Conservation (phyloP, 53 echinoderm and acorn worm species). For the Luidia sarsii region DNA sequence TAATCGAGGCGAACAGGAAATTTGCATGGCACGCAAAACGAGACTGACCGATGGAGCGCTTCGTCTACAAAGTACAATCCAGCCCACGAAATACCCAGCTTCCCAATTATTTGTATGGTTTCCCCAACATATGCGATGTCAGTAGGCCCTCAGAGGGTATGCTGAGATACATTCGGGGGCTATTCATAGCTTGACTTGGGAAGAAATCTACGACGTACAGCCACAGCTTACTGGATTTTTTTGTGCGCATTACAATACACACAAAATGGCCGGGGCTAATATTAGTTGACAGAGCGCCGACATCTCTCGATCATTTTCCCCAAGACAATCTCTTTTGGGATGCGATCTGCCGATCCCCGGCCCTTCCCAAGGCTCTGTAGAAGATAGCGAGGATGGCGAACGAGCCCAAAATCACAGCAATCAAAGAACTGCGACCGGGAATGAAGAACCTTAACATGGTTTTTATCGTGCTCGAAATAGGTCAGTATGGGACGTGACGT, state of each 20-base stretch:
- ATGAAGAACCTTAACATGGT: slow-evolving; percentile 88
- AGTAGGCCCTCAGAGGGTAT: slow-evolving; percentile 16
- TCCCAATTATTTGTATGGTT: not conserved
- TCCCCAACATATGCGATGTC: slow-evolving; percentile 9
- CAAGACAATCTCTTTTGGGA: slow-evolving; percentile 15
- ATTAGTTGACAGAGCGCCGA: not conserved
- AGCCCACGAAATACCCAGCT: not conserved
- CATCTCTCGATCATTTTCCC: slow-evolving; percentile 16
- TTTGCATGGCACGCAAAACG: too few relatives aligned
- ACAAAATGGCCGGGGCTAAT: slow-evolving; percentile 21
- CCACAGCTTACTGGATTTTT: not conserved
- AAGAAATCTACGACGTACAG: not conserved
- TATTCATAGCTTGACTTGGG: not conserved
- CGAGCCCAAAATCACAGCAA: slow-evolving; percentile 62
- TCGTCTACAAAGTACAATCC: too few relatives aligned
- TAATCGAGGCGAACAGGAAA: too few relatives aligned
- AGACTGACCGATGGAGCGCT: too few relatives aligned
- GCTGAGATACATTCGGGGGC: slow-evolving; percentile 20
- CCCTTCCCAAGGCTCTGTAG: slow-evolving; percentile 19
- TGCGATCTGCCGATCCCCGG: not conserved
- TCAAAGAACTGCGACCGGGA: slow-evolving; percentile 96
- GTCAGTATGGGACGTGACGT: slow-evolving; percentile 56
- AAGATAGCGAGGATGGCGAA: slow-evolving; percentile 49
- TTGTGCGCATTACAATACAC: not conserved
- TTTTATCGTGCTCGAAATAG: slow-evolving; percentile 96